Base-by-base conservation (phyloP, 2,797 vertebrate species). In the Malurus splendens region DNA sequence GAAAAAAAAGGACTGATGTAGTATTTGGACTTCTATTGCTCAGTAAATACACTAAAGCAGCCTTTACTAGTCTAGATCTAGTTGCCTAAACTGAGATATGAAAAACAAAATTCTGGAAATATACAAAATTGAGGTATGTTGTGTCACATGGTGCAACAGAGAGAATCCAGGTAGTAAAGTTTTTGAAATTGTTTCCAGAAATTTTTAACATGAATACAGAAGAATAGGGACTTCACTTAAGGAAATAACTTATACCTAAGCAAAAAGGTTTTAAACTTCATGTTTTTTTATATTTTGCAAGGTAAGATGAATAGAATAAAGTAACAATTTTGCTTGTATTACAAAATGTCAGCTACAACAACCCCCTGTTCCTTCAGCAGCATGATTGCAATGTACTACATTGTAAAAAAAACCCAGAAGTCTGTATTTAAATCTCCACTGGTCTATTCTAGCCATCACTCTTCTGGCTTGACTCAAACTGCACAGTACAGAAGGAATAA, bases 401-500 rank as follows among this genome's bases (percentile, higher is more conserved):
- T 52, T 55, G 22, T 76, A 82, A 83, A 86, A 51, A 86, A 51
- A 25, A 2, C 1, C 44, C 48, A 60, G 14, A 54, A 62, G 23
- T 52, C 71, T 41, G 25, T 65, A 87, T 74, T 92, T 91, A 79
- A 85, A 75, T 76, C 51, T 90, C 59, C 65, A 55, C 66, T 52
- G 33, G 30, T 83, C 82, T 94, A 62, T 41, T 78, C 87, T 16
- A 89, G 82, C 78, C 50, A 82, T 71, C 65, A 36, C 50, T 87
- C 14, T 42, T 82, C 82, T 90, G 56, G 75, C 71, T 92, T 90
- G 82, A 89, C 77, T 83, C 47, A 90, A 90, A 80, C 42, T 89
- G 59, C 80, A 92, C 28, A 62, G 81, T n/a, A 85, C 92, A 80
- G 55, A 36, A 79, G 59, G 86, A 90, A 50, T 83, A 91, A 95